Evolutionary conservation across 2,888 invertebrate species (phyloP).

Genomic region (Antitype chi): DNA sequence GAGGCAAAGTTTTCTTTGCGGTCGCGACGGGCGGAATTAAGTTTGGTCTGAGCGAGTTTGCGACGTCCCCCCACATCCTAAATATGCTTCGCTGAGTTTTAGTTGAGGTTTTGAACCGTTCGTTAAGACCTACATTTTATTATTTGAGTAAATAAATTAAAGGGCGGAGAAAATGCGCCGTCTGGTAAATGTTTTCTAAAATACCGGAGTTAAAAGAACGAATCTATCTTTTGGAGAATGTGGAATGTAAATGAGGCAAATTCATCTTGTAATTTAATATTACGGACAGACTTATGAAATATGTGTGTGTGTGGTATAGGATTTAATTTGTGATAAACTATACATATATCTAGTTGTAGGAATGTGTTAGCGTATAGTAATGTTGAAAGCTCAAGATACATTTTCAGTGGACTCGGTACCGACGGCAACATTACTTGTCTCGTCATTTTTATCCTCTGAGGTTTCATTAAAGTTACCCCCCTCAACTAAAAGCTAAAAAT

Average conservation of each 20-base stretch:
- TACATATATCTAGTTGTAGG: not conserved
- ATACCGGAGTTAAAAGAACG: not conserved
- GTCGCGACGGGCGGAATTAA: slow-evolving; percentile 84
- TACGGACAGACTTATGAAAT: not conserved
- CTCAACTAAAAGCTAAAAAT: slow-evolving; percentile 15
- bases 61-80: slow-evolving; percentile 55
- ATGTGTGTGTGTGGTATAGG: not conserved
- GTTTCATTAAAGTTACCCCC: not conserved
- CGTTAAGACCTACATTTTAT: slow-evolving; percentile 70
- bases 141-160: slow-evolving; percentile 68
- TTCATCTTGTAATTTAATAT: slow-evolving; percentile 31
- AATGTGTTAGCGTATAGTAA: no score
- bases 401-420: not conserved
- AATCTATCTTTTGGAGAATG: not conserved
- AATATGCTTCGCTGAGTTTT: slow-evolving; percentile 75
- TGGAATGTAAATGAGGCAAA: slow-evolving; percentile 17
- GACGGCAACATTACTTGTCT: not conserved
- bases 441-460: not conserved
- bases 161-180: slow-evolving; percentile 30
- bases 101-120: slow-evolving; percentile 66
- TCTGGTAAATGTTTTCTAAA: slow-evolving; percentile 42
- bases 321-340: not conserved
- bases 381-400: not conserved
- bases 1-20: slow-evolving; percentile 89
- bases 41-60: slow-evolving; percentile 72